Percentiles rank a stretch among this genome's conserved stretches.
Conservation (phyloP, 1,140 invertebrate genomes). For the Listronotus bonariensis region DNA sequence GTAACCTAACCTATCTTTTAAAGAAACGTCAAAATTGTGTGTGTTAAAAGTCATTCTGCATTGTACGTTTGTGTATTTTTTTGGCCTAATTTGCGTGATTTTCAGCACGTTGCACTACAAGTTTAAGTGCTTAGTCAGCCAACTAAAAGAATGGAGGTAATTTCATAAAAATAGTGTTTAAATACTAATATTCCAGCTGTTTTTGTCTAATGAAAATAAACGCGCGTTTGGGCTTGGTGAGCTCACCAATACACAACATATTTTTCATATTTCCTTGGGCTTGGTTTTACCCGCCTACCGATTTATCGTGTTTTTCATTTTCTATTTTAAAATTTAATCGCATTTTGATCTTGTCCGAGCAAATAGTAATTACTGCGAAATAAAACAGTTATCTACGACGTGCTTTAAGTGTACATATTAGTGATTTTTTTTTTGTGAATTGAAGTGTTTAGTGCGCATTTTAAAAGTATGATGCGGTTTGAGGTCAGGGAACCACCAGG, state of each 20-base stretch:
- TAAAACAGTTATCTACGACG: too few relatives aligned
- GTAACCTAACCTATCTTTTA: slow-evolving; percentile 14
- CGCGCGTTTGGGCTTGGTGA: slow-evolving; percentile 14
- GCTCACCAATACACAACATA: slow-evolving; percentile 12
- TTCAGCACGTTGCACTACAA: slow-evolving; percentile 4
- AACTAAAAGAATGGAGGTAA: slow-evolving; percentile 19
- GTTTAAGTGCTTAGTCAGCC: neutral
- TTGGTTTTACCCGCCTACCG: slow-evolving; percentile 5
- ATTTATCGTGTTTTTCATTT: slow-evolving; percentile 4
- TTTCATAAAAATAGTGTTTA: neutral
- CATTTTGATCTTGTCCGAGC: neutral
- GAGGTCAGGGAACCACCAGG: slow-evolving; percentile 21
- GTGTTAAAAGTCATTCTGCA: slow-evolving; percentile 17
- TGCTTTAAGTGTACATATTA: neutral
- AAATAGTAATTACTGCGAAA: too few relatives aligned
- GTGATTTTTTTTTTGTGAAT: neutral
- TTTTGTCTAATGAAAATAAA: neutral
- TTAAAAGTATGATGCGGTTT: slow-evolving; percentile 14
- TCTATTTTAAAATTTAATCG: slow-evolving; percentile 7
- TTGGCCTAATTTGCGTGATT: slow-evolving; percentile 19
- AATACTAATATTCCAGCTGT: neutral
- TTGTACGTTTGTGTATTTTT: slow-evolving; percentile 6
- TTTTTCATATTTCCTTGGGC: slow-evolving; percentile 6
- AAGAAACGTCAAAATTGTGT: slow-evolving; percentile 23
- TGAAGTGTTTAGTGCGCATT: slow-evolving; percentile 6